Conservation (phyloP, 2,797 vertebrate genomes). For the Mallotus villosus region DNA sequence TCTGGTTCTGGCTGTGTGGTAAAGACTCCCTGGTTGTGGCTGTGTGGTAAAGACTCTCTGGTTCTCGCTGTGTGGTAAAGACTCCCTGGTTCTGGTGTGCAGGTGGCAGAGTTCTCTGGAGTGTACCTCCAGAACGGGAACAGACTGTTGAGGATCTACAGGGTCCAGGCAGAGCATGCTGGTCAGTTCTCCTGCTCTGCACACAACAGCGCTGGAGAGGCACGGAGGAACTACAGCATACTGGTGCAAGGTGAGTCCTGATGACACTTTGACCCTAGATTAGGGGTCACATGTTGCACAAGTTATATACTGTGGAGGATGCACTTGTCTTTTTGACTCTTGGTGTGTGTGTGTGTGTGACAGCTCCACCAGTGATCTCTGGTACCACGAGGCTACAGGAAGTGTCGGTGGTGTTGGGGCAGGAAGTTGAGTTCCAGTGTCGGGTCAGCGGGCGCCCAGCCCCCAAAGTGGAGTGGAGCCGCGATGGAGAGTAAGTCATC, state of each 20-base stretch:
- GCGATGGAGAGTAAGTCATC: constrained; percentile 83
- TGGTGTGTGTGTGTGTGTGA: constrained; percentile 16
- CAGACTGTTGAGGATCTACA: constrained; percentile 77
- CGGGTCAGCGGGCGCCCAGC: constrained; percentile 74
- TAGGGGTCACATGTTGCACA: background rate
- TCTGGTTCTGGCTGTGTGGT: too few relatives aligned
- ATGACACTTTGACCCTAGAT: background rate
- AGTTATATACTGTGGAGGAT: background rate
- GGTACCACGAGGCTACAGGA: constrained; percentile 78
- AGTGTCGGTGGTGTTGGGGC: constrained; percentile 70
- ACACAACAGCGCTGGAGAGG: constrained; percentile 78
- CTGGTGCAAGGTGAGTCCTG: constrained; percentile 78
- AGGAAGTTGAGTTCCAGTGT: constrained; percentile 80
- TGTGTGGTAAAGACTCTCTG: too few relatives aligned
- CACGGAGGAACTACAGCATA: constrained; percentile 73
- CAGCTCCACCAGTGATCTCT: constrained; percentile 82
- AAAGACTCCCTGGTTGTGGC: too few relatives aligned
- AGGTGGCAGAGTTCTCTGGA: constrained; percentile 66
- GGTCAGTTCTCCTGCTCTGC: constrained; percentile 81
- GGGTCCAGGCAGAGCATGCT: constrained; percentile 75
- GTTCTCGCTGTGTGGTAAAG: background rate
- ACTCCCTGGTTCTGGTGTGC: constrained; percentile 8
- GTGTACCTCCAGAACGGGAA: constrained; percentile 76
- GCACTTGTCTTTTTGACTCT: constrained; percentile 5
- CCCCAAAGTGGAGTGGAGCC: constrained; percentile 86